Percentiles rank a stretch among this genome's conserved stretches.
Evolutionary conservation across 2,888 invertebrate genomes (phyloP).

Genomic region (Drosophila colorata): DNA sequence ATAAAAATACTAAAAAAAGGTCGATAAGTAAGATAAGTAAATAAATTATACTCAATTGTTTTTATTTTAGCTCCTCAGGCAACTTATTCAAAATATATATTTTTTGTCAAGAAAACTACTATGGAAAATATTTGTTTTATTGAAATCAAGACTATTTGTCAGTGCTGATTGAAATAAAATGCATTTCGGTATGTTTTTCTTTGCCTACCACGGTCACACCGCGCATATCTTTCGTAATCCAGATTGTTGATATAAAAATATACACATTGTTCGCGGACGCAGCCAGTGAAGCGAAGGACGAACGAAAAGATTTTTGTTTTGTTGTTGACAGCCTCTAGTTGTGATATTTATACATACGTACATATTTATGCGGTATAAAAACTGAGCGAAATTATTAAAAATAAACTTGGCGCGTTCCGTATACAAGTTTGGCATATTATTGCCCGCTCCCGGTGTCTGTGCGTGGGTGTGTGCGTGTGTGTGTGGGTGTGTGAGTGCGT

Average conservation of each 20-base stretch:
- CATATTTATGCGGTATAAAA: not conserved
- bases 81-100: too few species aligned
- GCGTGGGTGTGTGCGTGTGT: slow-evolving; percentile 8
- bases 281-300: slow-evolving; percentile 22
- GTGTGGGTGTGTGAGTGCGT: slow-evolving; percentile 4
- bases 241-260: slow-evolving; percentile 41
- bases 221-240: slow-evolving; percentile 37
- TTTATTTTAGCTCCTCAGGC: too few species aligned
- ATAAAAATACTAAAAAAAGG: too few species aligned
- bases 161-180: not conserved
- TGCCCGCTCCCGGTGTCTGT: slow-evolving; percentile 20
- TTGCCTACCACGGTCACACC: slow-evolving; percentile 21
- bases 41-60: too few species aligned
- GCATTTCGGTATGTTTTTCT: not conserved
- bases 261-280: slow-evolving; percentile 15
- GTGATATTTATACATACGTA: not conserved
- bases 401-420: slow-evolving; percentile 17
- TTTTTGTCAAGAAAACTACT: too few species aligned
- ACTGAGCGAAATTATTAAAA: slow-evolving; percentile 1
- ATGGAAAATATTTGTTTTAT: too few species aligned
- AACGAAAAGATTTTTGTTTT: slow-evolving; percentile 5
- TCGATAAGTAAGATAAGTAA: too few species aligned
- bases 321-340: not conserved
- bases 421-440: slow-evolving; percentile 8
- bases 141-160: not conserved